phyloP scores from a whole-genome alignment of 2,797 vertebrate genomes.

The Sebastes taczanowskii region DNA sequence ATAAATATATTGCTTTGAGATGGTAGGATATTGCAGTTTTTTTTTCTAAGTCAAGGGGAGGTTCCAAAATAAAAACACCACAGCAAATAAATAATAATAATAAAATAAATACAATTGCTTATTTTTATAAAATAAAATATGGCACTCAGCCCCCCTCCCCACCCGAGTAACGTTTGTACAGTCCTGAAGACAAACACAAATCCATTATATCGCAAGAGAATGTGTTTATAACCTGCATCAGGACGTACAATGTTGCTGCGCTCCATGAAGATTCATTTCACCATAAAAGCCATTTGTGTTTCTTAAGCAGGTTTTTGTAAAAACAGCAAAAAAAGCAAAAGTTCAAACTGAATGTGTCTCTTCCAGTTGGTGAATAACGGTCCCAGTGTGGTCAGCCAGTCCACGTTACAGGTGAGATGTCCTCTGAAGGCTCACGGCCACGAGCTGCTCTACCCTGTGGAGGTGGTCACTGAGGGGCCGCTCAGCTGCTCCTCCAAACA shows the following conservation, averaged over 20 bases:
- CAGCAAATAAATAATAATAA: not conserved
- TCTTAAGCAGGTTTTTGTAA: not conserved
- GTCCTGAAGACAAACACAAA: not conserved
- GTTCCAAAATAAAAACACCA: too few relatives aligned
- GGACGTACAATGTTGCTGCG: not conserved
- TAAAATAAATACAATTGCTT: not conserved
- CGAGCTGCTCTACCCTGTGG: slow-evolving; percentile 86
- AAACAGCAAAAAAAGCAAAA: not conserved
- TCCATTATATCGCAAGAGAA: not conserved
- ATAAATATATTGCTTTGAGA: not conserved
- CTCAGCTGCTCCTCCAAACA: slow-evolving; percentile 86
- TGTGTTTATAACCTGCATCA: not conserved
- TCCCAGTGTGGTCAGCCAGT: slow-evolving; percentile 89
- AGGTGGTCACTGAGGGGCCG: slow-evolving; percentile 78
- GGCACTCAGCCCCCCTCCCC: too few relatives aligned
- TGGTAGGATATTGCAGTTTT: not conserved
- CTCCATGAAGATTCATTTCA: not conserved
- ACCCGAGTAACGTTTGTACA: not conserved
- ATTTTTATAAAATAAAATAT: not conserved
- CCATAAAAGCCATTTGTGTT: not conserved
- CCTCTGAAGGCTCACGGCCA: slow-evolving; percentile 81
- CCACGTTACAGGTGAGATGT: slow-evolving; percentile 85
- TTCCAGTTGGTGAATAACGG: slow-evolving; percentile 90
- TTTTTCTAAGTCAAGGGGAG: not conserved
- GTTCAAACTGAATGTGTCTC: not conserved